These are phyloP conservation scores for Syngnathus scovelli DNA, from an alignment of 2,113 vertebrate genomes.

Conservation along the genomic window DNA sequence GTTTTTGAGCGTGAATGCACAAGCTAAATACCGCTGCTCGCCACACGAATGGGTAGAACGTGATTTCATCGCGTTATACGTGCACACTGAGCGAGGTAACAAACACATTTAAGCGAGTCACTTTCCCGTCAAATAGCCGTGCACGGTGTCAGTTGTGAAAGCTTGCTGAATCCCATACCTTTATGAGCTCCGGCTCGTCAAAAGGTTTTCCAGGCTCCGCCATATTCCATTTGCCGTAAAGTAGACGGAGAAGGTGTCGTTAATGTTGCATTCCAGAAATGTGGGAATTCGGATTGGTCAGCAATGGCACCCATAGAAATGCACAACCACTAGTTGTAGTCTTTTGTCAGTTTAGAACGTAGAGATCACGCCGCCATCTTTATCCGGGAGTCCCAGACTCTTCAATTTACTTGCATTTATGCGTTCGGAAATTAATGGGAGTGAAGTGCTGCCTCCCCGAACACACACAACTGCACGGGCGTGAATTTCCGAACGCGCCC, in stretches of 20 bases:
- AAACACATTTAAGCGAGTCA: not conserved
- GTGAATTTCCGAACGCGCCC: too few relatives aligned
- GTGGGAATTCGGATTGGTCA: not conserved
- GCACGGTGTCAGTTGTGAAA: slow-evolving; percentile 13
- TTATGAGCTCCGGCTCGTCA: slow-evolving; percentile 63
- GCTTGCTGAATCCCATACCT: slow-evolving; percentile 50
- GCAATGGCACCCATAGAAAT: too few relatives aligned
- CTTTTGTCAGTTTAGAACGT: too few relatives aligned
- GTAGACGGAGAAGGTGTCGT: slow-evolving; percentile 31
- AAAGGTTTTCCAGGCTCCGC: slow-evolving; percentile 60
- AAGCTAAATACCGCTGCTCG: slow-evolving; percentile 33
- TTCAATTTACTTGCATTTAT: too few relatives aligned
- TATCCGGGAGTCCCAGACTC: too few relatives aligned
- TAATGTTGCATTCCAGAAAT: slow-evolving; percentile 20
- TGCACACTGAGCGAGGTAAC: not conserved
- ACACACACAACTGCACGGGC: too few relatives aligned
- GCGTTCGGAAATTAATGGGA: too few relatives aligned
- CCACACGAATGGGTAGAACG: not conserved
- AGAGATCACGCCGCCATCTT: too few relatives aligned
- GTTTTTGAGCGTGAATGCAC: slow-evolving; percentile 24
- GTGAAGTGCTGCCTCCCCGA: too few relatives aligned
- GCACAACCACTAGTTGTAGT: too few relatives aligned
- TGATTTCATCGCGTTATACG: not conserved
- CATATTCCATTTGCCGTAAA: slow-evolving; percentile 72
- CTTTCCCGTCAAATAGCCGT: too few relatives aligned